These are phyloP conservation scores for Taeniopygia guttata DNA, from an alignment of 2,797 vertebrate species.

Conservation along the genomic window DNA sequence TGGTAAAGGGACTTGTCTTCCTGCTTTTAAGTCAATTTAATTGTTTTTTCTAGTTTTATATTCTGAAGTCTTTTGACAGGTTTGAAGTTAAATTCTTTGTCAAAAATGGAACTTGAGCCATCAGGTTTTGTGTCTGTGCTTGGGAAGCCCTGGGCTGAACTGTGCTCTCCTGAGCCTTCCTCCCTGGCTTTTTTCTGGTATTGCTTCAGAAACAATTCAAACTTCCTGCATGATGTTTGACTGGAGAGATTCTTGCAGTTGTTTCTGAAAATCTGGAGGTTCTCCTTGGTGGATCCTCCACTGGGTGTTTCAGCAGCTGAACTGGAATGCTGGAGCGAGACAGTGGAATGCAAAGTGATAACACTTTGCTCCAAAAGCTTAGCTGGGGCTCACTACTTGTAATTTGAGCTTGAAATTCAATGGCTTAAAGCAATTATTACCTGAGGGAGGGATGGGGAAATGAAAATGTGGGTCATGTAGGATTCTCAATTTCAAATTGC, in stretches of 20 bases:
- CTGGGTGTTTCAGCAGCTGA: not conserved
- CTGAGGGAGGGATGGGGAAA: not conserved
- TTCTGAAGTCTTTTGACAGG: not conserved
- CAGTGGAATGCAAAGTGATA: not conserved
- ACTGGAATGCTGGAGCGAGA: not conserved
- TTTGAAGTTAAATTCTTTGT: not conserved
- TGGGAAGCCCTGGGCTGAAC: not conserved
- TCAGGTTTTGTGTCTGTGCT: not conserved
- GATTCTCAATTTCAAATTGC: not conserved
- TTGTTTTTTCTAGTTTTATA: not conserved
- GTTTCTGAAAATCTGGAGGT: not conserved
- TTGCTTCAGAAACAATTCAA: not conserved
- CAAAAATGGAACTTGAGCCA: not conserved
- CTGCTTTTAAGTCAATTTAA: not conserved
- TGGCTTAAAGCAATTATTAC: not conserved
- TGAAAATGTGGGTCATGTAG: not conserved
- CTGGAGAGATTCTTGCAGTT: not conserved
- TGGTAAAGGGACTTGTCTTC: not conserved
- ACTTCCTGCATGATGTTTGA: not conserved
- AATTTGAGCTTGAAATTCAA: not conserved
- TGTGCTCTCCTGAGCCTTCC: not conserved
- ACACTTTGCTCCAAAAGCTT: not conserved
- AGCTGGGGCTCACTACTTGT: not conserved
- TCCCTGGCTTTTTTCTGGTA: not conserved
- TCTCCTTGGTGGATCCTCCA: not conserved